A percentile compares a stretch with the other conserved stretches of the same genome.
Evolutionary conservation across 2,113 vertebrate species (phyloP).

Genomic region (Dicaeum eximium): DNA sequence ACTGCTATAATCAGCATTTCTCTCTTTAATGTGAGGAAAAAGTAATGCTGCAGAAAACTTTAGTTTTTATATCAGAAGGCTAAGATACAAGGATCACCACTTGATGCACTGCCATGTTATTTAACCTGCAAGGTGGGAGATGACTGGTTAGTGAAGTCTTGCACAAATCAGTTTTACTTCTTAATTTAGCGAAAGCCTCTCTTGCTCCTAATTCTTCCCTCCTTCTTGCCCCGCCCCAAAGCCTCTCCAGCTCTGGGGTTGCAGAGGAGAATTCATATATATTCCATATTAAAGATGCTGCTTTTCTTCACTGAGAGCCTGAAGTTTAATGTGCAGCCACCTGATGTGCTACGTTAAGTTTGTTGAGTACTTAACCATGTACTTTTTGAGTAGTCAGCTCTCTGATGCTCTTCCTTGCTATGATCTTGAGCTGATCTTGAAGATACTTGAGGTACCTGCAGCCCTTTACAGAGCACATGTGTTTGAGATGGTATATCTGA

Average conservation of each 20-base stretch:
- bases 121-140: background rate
- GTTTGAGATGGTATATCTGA: background rate
- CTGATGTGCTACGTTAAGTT: background rate
- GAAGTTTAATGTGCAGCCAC: background rate
- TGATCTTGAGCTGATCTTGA: background rate
- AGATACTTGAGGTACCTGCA: background rate
- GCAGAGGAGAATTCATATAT: background rate
- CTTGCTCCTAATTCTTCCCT: background rate
- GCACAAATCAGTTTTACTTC: background rate
- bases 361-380: background rate
- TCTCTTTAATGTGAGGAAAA: background rate
- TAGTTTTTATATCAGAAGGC: background rate
- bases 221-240: rapidly evolving
- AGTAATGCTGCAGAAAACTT: background rate
- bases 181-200: background rate
- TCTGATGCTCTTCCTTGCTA: background rate
- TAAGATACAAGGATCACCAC: background rate
- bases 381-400: background rate
- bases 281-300: background rate
- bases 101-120: rapidly evolving
- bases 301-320: background rate
- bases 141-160: background rate
- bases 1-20: background rate
- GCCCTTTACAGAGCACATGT: rapidly evolving
- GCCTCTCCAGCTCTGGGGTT: background rate